Conservation (phyloP, 2,797 vertebrate genomes). For the Dendrocincla tyrannina region DNA sequence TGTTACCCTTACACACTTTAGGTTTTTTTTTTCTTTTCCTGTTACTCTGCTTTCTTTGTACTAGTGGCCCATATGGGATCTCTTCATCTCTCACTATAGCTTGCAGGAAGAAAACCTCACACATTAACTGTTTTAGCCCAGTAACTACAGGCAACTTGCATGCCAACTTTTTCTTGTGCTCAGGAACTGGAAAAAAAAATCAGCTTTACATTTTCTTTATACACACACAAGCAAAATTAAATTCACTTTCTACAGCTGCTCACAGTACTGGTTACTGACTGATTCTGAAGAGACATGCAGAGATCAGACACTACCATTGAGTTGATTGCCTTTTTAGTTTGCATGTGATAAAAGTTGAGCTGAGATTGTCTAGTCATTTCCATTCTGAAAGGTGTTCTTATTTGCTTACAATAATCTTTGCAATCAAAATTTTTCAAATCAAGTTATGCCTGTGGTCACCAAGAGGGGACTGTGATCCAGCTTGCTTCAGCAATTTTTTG, state of each 20-base stretch:
- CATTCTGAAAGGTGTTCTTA: neutral
- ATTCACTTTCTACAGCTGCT: conserved; percentile 52
- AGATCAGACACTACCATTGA: neutral
- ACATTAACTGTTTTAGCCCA: conserved; percentile 31
- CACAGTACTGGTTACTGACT: conserved; percentile 11
- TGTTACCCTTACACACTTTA: conserved; percentile 54
- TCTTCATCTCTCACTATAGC: conserved; percentile 54
- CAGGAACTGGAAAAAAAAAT: neutral
- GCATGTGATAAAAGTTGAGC: neutral
- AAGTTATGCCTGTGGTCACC: neutral
- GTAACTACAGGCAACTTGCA: conserved; percentile 11
- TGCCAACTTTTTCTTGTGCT: conserved; percentile 24
- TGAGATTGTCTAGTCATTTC: neutral
- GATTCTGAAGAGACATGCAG: neutral
- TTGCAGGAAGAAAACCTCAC: conserved; percentile 40
- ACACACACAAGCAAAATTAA: conserved; percentile 15
- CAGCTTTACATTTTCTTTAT: conserved; percentile 1
- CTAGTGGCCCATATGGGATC: conserved; percentile 67
- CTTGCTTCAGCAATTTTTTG: neutral
- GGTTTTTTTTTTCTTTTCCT: conserved; percentile 39
- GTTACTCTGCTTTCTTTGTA: conserved; percentile 68
- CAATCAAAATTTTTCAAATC: neutral
- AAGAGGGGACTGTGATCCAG: neutral
- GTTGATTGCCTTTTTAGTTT: conserved; percentile 21
- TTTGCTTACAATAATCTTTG: neutral